Evolutionary conservation across 2,888 invertebrate species (phyloP).

Genomic region (Patella pellucida): DNA sequence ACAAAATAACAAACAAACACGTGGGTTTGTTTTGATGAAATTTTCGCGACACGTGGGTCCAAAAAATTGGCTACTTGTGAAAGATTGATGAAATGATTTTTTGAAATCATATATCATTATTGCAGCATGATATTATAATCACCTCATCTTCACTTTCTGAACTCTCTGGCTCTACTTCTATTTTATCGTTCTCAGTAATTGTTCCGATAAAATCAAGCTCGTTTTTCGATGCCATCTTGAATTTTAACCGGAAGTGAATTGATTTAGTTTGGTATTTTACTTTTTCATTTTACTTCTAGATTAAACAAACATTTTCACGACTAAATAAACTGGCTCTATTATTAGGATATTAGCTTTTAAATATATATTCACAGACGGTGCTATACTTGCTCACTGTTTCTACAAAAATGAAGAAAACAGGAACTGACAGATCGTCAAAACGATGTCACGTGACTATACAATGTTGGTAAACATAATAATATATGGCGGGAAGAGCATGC

Average conservation of each 20-base stretch:
- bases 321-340: too few species aligned
- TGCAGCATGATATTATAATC: constrained; percentile 19
- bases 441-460: not conserved
- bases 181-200: constrained; percentile 86
- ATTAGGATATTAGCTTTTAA: not conserved
- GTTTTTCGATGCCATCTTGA: constrained; percentile 40
- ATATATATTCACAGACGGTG: not conserved
- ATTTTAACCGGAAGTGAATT: not conserved
- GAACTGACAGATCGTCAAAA: not conserved
- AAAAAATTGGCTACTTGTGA: too few species aligned
- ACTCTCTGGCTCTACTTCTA: constrained; percentile 80
- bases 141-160: constrained; percentile 71
- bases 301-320: too few species aligned
- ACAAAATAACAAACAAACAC: too few species aligned
- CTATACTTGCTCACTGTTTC: not conserved
- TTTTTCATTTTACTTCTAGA: too few species aligned
- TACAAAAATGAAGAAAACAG: not conserved
- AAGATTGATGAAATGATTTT: too few species aligned
- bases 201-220: constrained; percentile 82
- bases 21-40: too few species aligned
- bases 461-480: too few species aligned
- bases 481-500: not conserved
- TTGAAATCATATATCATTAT: not conserved
- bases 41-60: too few species aligned
- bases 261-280: not conserved